These are phyloP conservation scores for Pectinophora gossypiella DNA, from an alignment of 1,140 invertebrate genomes.

Conservation along the genomic window DNA sequence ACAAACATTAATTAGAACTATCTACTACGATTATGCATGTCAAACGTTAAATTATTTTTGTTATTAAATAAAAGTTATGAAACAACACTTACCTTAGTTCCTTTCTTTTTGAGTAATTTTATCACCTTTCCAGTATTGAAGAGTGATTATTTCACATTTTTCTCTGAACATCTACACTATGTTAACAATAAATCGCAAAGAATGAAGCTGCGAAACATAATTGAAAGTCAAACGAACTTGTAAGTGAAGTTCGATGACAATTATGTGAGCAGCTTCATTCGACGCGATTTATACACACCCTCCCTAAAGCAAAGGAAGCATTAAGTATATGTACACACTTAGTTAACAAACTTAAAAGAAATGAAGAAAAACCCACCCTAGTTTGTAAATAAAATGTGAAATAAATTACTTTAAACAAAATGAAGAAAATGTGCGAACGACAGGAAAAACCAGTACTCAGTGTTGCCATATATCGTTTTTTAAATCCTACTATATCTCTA, in stretches of 20 bases:
- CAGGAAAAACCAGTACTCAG: background rate
- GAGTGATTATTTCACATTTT: too few species aligned
- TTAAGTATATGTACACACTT: background rate
- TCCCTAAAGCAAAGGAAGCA: background rate
- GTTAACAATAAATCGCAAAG: conserved; percentile 8
- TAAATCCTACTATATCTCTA: too few species aligned
- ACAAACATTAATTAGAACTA: background rate
- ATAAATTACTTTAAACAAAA: conserved; percentile 2
- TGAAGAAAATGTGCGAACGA: background rate
- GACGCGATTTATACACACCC: conserved; percentile 4
- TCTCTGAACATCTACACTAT: conserved; percentile 7
- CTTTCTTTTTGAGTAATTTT: too few species aligned
- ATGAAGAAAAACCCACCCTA: too few species aligned
- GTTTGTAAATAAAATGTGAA: background rate
- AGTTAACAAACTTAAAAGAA: background rate
- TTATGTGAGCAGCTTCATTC: conserved; percentile 9
- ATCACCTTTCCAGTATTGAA: too few species aligned
- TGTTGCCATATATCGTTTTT: background rate
- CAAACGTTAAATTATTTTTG: background rate
- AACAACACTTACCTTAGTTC: too few species aligned
- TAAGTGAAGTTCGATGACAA: conserved; percentile 10
- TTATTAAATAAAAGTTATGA: background rate
- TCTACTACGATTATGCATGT: too few species aligned
- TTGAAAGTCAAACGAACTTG: conserved; percentile 9
- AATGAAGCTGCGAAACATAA: conserved; percentile 8